phyloP scores from a whole-genome alignment of 2,888 invertebrate species.

The Spodoptera picta region DNA sequence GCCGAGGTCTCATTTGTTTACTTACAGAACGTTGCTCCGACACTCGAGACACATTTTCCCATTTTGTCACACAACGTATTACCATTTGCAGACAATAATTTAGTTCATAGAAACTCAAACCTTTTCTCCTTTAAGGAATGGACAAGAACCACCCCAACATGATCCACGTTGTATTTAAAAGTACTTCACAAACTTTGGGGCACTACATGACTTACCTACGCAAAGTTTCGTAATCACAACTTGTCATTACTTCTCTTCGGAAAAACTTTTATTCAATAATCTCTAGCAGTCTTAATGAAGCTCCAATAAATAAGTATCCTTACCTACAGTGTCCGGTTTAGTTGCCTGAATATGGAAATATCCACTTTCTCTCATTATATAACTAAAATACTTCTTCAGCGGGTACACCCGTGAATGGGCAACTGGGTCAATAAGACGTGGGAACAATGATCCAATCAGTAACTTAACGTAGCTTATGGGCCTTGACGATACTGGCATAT shows the following conservation, averaged over 20 bases:
- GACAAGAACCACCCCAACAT: no score
- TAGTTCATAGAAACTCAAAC: no score
- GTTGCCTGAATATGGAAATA: conserved; percentile 94
- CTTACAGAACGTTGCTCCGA: background rate
- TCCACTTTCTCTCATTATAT: conserved; percentile 86
- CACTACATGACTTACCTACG: no score
- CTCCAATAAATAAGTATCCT: conserved; percentile 46
- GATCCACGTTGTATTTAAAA: no score
- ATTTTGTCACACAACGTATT: background rate
- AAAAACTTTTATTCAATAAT: no score
- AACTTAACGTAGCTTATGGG: conserved; percentile 72
- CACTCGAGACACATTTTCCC: background rate
- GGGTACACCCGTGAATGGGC: conserved; percentile 87
- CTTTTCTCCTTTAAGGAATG: no score
- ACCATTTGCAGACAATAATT: no score
- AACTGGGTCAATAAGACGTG: conserved; percentile 80
- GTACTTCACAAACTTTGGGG: no score
- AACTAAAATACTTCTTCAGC: conserved; percentile 66
- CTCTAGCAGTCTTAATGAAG: no score
- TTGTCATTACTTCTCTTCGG: no score
- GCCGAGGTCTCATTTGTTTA: conserved; percentile 5
- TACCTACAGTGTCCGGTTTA: conserved; percentile 95
- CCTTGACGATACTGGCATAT: conserved; percentile 88
- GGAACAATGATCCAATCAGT: conserved; percentile 84
- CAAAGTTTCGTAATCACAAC: no score